Conservation (phyloP, 2,797 vertebrate genomes). For the Helostoma temminkii region DNA sequence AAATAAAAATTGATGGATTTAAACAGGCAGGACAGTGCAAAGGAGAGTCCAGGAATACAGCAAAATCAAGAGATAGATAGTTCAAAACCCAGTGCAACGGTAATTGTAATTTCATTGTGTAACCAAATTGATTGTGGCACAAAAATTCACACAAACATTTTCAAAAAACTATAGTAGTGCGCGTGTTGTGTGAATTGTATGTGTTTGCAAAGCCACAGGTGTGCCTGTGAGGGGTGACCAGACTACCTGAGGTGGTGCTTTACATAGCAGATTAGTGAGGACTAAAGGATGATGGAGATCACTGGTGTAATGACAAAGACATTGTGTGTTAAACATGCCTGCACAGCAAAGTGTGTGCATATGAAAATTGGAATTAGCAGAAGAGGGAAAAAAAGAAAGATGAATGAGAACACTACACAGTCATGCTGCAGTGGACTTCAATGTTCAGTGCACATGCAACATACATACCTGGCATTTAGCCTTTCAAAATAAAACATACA, state of each 20-base stretch:
- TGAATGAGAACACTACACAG: slow-evolving; percentile 41
- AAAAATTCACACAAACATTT: slow-evolving; percentile 31
- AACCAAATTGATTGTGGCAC: slow-evolving; percentile 27
- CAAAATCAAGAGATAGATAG: slow-evolving; percentile 38
- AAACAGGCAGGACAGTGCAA: slow-evolving; percentile 50
- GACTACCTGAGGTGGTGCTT: slow-evolving; percentile 58
- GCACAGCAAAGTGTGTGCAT: slow-evolving; percentile 53
- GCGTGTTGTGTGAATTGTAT: slow-evolving; percentile 20
- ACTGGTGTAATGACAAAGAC: too few relatives aligned
- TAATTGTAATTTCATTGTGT: slow-evolving; percentile 32
- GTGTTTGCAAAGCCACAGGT: slow-evolving; percentile 36
- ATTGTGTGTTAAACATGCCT: slow-evolving; percentile 72
- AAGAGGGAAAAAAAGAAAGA: slow-evolving; percentile 37
- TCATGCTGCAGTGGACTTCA: slow-evolving; percentile 57
- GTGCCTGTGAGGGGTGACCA: slow-evolving; percentile 53
- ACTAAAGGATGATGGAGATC: slow-evolving; percentile 66
- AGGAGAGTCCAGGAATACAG: slow-evolving; percentile 28
- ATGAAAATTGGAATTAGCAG: slow-evolving; percentile 49
- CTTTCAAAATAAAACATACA: slow-evolving; percentile 48
- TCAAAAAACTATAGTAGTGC: slow-evolving; percentile 30
- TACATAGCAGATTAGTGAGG: slow-evolving; percentile 60
- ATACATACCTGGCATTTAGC: slow-evolving; percentile 26
- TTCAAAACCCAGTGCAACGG: slow-evolving; percentile 38
- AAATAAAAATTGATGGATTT: slow-evolving; percentile 52
- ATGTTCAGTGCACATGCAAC: slow-evolving; percentile 55